Evolutionary conservation across 2,797 vertebrate genomes (phyloP).

Genomic region (Balearica regulorum): DNA sequence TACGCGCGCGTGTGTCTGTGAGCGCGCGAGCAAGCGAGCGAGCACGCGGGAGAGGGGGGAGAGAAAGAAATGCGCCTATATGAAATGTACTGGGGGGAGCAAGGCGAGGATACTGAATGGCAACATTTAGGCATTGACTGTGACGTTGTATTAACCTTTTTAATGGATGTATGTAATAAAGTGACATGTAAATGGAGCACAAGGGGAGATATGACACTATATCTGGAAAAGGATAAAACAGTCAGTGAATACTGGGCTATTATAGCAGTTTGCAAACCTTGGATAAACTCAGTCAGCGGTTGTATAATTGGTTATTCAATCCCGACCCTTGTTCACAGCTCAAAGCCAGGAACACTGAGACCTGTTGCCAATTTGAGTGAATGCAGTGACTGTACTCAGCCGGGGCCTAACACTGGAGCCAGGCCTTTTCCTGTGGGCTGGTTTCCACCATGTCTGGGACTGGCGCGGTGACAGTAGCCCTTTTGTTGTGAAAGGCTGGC

Average conservation of each 20-base stretch:
- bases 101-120: constrained; percentile 63
- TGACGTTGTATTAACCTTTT: constrained; percentile 81
- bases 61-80: constrained; percentile 55
- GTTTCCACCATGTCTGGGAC: constrained; percentile 92
- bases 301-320: constrained; percentile 97
- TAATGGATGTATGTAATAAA: constrained; percentile 81
- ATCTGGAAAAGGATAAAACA: constrained; percentile 82
- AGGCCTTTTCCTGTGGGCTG: constrained; percentile 97
- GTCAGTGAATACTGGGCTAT: constrained; percentile 84
- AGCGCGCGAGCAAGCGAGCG: neutral
- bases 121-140: constrained; percentile 73
- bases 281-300: constrained; percentile 92
- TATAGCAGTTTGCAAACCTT: constrained; percentile 87
- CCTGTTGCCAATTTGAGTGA: constrained; percentile 93
- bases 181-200: constrained; percentile 78
- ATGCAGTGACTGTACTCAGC: constrained; percentile 93
- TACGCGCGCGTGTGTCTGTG: neutral
- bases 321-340: constrained; percentile 88
- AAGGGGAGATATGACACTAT: constrained; percentile 80
- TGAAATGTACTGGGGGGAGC: constrained; percentile 17
- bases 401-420: constrained; percentile 85
- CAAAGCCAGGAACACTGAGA: constrained; percentile 82
- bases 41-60: neutral
- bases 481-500: constrained; percentile 91
- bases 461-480: constrained; percentile 94